These are phyloP conservation scores for Ephydatia muelleri DNA, from an alignment of 37 sponge, comb jelly and placozoan species.

Conservation along the genomic window DNA sequence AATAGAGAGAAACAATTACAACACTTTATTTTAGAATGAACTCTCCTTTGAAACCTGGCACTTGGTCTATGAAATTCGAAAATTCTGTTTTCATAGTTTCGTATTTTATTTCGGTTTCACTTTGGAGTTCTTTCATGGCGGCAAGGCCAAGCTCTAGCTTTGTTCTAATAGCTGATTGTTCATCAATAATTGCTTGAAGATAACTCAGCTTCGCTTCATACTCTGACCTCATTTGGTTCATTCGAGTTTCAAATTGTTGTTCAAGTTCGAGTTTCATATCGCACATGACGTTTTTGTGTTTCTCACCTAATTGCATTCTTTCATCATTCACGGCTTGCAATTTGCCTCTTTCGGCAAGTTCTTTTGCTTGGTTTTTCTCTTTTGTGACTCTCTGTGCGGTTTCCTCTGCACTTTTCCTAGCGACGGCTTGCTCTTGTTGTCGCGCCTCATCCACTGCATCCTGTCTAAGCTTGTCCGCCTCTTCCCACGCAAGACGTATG, in stretches of 20 bases:
- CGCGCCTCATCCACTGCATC: conserved; percentile 36
- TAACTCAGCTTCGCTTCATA: conserved; percentile 13
- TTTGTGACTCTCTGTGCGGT: conserved; percentile 17
- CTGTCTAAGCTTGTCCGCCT: conserved; percentile 41
- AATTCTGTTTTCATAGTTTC: conserved; percentile 49
- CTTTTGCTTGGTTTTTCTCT: conserved; percentile 3
- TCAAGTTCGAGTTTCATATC: conserved; percentile 3
- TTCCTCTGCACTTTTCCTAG: conserved; percentile 29
- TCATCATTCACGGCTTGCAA: conserved; percentile 35
- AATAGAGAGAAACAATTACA: too few relatives aligned
- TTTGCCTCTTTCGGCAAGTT: conserved; percentile 25
- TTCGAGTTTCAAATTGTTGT: not conserved
- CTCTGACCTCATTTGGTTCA: not conserved
- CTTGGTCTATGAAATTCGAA: conserved; percentile 66
- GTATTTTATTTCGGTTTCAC: conserved; percentile 39
- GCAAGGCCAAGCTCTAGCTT: conserved; percentile 9
- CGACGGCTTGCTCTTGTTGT: conserved; percentile 42
- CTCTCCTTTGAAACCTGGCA: conserved; percentile 60
- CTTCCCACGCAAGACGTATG: conserved; percentile 27
- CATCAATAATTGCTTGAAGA: conserved; percentile 10
- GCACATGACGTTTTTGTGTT: conserved; percentile 2
- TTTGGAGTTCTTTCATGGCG: conserved; percentile 4
- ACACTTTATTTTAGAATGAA: conserved; percentile 37
- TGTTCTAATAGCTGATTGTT: not conserved
- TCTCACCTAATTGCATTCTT: conserved; percentile 3